Percentiles rank a stretch among this genome's conserved stretches.
phyloP scores from a whole-genome alignment of 2,888 invertebrate genomes.

The Hyalella azteca region DNA sequence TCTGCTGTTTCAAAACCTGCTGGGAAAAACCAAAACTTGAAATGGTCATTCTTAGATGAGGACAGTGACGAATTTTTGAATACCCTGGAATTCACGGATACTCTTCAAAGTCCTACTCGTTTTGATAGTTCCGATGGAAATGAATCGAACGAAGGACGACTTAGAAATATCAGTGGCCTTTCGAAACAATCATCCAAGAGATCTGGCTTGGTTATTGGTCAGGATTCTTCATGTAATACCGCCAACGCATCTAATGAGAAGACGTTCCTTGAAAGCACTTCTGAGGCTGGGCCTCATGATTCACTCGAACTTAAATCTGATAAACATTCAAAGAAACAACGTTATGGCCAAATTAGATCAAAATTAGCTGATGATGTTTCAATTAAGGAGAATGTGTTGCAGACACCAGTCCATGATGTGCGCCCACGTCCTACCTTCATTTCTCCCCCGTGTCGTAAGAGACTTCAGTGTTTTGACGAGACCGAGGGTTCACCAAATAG shows the following conservation, averaged over 20 bases:
- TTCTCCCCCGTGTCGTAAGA: slow-evolving; percentile 29
- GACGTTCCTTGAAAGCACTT: not conserved
- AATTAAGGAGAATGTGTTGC: no score
- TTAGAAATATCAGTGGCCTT: not conserved
- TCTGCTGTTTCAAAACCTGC: no score
- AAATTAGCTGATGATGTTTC: no score
- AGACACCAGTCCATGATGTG: no score
- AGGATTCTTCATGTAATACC: no score
- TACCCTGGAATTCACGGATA: slow-evolving; percentile 25
- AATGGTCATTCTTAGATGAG: slow-evolving; percentile 27
- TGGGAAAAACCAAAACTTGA: not conserved
- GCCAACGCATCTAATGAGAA: no score
- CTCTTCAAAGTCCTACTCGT: not conserved
- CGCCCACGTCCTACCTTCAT: slow-evolving; percentile 1
- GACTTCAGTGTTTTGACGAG: slow-evolving; percentile 14
- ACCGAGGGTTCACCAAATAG: not conserved
- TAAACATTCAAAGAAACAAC: not conserved
- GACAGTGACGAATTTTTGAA: slow-evolving; percentile 31
- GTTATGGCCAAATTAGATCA: no score
- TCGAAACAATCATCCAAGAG: no score
- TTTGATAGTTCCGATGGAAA: slow-evolving; percentile 20
- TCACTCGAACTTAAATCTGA: not conserved
- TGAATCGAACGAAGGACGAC: not conserved
- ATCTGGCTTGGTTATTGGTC: no score
- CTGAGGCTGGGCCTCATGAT: not conserved